Evolutionary conservation across 2,113 vertebrate genomes (phyloP).

Genomic region (Apodemus speciosus): DNA sequence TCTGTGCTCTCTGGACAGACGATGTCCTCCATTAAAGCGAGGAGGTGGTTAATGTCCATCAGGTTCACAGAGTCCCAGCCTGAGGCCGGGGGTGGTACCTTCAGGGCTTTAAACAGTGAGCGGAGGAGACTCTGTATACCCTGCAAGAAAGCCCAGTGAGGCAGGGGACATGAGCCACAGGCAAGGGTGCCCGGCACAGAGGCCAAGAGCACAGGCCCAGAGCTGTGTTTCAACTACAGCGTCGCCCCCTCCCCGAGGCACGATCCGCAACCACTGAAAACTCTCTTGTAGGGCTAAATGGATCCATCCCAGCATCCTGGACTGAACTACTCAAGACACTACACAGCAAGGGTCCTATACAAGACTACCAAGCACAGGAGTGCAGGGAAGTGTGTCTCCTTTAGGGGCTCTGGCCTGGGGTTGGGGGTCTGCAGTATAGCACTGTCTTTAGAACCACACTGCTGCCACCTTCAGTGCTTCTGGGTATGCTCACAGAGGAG

Average conservation of each 20-base stretch:
- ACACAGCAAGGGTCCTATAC: background rate
- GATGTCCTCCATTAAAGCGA: constrained; percentile 91
- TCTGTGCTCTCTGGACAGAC: constrained; percentile 88
- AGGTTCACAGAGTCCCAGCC: constrained; percentile 83
- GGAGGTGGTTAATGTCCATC: constrained; percentile 90
- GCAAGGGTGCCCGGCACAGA: background rate
- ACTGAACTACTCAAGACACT: background rate
- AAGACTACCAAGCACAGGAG: background rate
- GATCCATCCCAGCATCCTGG: background rate
- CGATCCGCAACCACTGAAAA: background rate
- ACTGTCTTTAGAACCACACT: background rate
- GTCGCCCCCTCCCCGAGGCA: background rate
- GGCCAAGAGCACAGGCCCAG: accelerated
- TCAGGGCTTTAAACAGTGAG: constrained; percentile 91
- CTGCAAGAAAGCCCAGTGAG: constrained; percentile 79
- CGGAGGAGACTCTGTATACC: constrained; percentile 91
- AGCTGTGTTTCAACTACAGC: background rate
- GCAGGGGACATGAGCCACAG: background rate
- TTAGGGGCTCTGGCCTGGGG: background rate
- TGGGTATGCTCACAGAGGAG: background rate
- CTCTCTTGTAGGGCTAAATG: background rate
- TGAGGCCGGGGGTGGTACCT: constrained; percentile 83
- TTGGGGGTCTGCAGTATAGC: background rate
- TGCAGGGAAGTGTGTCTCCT: background rate
- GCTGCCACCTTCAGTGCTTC: no score